phyloP scores from a whole-genome alignment of 2,888 invertebrate genomes.

The Tetragnatha montana region DNA sequence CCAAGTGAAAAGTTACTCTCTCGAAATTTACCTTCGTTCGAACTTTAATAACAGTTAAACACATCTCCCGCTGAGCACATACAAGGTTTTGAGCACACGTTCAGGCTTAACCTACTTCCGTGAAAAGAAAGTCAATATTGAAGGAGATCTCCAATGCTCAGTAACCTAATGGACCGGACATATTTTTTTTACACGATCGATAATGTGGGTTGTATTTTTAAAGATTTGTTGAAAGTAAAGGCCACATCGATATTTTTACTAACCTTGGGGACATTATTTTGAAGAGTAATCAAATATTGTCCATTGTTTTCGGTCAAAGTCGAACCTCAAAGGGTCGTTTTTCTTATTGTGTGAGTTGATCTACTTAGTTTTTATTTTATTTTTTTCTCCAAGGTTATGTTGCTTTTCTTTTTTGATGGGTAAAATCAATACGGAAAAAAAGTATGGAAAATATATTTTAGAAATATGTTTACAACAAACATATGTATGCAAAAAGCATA shows the following conservation, averaged over 20 bases:
- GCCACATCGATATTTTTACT: background rate
- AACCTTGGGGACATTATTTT: background rate
- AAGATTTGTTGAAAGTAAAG: background rate
- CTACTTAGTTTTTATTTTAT: too few species aligned
- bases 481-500: too few species aligned
- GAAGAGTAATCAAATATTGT: background rate
- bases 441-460: too few species aligned
- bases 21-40: background rate
- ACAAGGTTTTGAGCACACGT: conserved; percentile 16
- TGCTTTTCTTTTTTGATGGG: too few species aligned
- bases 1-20: background rate
- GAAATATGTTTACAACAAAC: too few species aligned
- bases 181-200: background rate
- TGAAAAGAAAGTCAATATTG: background rate
- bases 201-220: background rate
- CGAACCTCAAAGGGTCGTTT: too few species aligned
- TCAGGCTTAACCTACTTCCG: conserved; percentile 35
- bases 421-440: too few species aligned
- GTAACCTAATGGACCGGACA: background rate
- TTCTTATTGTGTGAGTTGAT: too few species aligned
- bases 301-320: background rate
- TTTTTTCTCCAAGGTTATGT: too few species aligned
- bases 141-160: background rate
- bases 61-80: conserved; percentile 39
- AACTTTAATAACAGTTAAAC: conserved; percentile 24